Evolutionary conservation across 2,888 invertebrate species (phyloP), one percentile per base, ranked within the genome.

Genomic region (Drosophila anceps): DNA sequence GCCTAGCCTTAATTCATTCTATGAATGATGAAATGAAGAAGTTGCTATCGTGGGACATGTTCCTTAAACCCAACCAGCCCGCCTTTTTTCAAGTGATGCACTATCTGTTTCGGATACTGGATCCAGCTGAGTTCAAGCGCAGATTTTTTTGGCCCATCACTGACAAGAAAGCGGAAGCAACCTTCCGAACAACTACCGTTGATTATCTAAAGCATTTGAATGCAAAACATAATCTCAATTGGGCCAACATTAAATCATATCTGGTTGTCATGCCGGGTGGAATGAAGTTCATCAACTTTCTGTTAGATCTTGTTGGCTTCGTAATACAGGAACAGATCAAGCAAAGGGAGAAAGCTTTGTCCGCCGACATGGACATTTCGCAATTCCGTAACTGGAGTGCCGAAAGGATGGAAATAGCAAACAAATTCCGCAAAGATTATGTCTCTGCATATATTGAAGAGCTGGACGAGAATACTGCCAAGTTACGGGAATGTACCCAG

Each of bases 231-330:
- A 86, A 92, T 31, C 75, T 93, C 3, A 81, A 92, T 29, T 92
- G 92, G 91, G 79, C 69, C 4, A 89, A 92, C 51, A 88, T 93
- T 0, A 92, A 92, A 67, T 92, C 91, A 0, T 92, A 92, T 65
- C 69, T 93, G 46, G 93, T 93, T 18, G 92, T 92, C 0, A 92
- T 92, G 92, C 93, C 93, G 0, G 92, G 92, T 0, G 93, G 93
- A 0, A 91, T 91, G 82, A 92, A 92, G 65, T 93, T 93, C 50
- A 92, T 93, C 5, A 84, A 77, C 27, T 92, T 93, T 20, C 73
- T 93, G 10, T 58, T 91, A 3, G 92, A 92, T 20, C 79, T 93
- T 15, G 85, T 91, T 0, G 75, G 88, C 6, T 91, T 93, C 41
- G 89, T 93, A 0, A 81, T 91, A 6, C 84, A 84, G 20, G 93